These are phyloP conservation scores for Pristionchus maxplancki DNA, from an alignment of 2,888 invertebrate genomes.

Conservation along the genomic window DNA sequence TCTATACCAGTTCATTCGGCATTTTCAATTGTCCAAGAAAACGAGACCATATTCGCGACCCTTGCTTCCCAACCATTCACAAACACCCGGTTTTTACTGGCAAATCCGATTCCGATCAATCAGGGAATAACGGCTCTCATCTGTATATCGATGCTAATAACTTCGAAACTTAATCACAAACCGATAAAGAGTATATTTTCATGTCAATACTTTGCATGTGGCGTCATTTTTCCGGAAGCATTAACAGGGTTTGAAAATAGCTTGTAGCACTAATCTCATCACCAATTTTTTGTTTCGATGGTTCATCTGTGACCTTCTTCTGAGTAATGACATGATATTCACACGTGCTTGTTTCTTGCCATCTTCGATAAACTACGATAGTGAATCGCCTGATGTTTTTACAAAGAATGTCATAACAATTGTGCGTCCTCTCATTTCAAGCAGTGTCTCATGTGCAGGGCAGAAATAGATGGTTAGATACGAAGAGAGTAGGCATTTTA, in stretches of 20 bases:
- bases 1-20: background rate
- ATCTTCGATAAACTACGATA: background rate
- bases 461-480: background rate
- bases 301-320: background rate
- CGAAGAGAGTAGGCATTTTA: background rate
- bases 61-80: background rate
- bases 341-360: background rate
- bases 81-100: background rate
- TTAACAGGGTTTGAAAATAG: too few relatives aligned
- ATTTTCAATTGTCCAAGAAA: background rate
- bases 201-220: too few relatives aligned
- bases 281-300: background rate
- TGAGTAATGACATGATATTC: background rate
- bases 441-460: background rate
- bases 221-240: too few relatives aligned
- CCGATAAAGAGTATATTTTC: background rate
- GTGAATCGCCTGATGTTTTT: background rate
- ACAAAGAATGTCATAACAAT: background rate
- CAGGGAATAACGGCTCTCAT: background rate
- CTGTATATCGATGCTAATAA: constrained; percentile 1
- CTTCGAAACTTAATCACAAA: background rate
- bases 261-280: too few relatives aligned
- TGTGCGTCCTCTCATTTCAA: background rate
- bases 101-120: background rate
- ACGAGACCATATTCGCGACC: background rate